Evolutionary conservation across 2,113 vertebrate genomes (phyloP), one percentile per base, ranked within the genome.

Genomic region (Malurus alboscapulatus): DNA sequence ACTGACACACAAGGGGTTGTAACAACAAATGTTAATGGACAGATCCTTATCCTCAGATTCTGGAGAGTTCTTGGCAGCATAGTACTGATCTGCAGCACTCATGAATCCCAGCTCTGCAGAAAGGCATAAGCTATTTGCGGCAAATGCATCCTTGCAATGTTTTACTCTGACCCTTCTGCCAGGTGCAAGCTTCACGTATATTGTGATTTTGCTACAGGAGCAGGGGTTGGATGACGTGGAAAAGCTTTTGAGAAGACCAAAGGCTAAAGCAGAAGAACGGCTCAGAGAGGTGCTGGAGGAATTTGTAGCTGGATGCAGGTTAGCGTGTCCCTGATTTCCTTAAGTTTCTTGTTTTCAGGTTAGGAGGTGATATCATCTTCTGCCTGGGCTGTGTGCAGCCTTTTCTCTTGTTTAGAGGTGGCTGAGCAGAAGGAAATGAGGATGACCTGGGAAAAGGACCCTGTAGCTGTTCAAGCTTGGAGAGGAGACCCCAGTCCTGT

Each of bases 291-390:
- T 98, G 22, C 94, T 99, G 68, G 96, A 99, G 79, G 98, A 99
- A 90, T 97, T 99, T 92, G 96, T 99, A 87, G 98, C 98, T 76
- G 98, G 98, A 66, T 99, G 98, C 98, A 99, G 98, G 99, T 99
- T 90, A 94, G 98, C 80, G 15, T 17, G 61, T 71, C 54, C 54
- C 59, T 59, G 34, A 29, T 58, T 45, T 65, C 32, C 30, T 82
- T 20, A 67, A 47, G 14, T 80, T 92, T 90, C 45, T 89, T 87
- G 18, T 42, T 72, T 66, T 59, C 54, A 40, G 45, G 30, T 82
- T 57, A 82, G 59, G 68, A 77, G 15, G 18, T 34, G 1, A 2
- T 81, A 25, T 21, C 8, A 25, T 21, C 8, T 67, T 78, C 29
- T 92, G 40, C 62, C 59, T 18, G 27, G 25, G 30, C 45, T 66